phyloP scores from a whole-genome alignment of 2,888 invertebrate species.

The Acleris emargana region DNA sequence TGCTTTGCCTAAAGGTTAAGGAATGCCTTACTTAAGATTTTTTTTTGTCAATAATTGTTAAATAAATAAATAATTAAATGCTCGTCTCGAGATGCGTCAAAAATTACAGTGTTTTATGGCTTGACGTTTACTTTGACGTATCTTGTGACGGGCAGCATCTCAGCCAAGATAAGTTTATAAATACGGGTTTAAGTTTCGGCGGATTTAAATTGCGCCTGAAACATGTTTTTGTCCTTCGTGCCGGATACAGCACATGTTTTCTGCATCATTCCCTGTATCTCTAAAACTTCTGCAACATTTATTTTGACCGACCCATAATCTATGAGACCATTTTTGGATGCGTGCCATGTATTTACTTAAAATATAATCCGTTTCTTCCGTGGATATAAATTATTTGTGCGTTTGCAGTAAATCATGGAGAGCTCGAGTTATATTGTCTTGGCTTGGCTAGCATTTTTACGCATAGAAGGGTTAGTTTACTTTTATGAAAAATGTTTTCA shows the following conservation, averaged over 20 bases:
- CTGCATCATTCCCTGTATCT: background rate
- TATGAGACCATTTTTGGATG: conserved; percentile 27
- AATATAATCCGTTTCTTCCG: conserved; percentile 27
- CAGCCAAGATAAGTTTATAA: no score
- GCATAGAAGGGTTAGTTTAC: conserved; percentile 3
- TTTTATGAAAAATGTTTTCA: background rate
- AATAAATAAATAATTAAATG: no score
- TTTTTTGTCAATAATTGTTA: no score
- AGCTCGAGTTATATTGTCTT: conserved; percentile 17
- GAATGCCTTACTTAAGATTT: no score
- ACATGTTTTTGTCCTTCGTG: no score
- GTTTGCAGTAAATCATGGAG: conserved; percentile 21
- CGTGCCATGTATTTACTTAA: conserved; percentile 31
- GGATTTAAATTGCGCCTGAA: no score
- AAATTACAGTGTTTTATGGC: no score
- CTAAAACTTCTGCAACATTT: conserved; percentile 11
- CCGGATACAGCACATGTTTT: background rate
- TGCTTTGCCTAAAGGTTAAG: no score
- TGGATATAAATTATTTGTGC: conserved; percentile 17
- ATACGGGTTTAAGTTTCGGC: no score
- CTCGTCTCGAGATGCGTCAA: no score
- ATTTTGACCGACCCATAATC: conserved; percentile 20
- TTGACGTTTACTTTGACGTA: no score
- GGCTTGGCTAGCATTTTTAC: conserved; percentile 2
- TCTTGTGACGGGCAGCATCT: no score